Evolutionary conservation across 1,140 invertebrate species (phyloP).

Genomic region (Phymastichus coffea): DNA sequence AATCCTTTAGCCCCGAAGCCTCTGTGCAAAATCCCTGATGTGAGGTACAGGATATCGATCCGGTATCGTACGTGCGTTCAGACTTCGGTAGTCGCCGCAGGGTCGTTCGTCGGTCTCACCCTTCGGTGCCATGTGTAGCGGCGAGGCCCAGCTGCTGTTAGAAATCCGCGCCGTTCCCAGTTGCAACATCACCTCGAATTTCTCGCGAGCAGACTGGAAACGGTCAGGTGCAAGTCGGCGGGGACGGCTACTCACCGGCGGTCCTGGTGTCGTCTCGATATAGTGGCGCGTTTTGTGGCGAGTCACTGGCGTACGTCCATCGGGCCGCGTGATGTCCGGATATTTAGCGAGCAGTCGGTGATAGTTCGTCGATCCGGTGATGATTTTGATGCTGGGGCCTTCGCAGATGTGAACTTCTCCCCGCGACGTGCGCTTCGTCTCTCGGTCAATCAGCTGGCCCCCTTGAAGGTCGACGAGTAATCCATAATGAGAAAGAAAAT

Average conservation of each 20-base stretch:
- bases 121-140: too few relatives aligned
- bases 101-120: too few relatives aligned
- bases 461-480: conserved; percentile 22
- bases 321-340: conserved; percentile 10
- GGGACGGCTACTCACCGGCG: neutral
- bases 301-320: neutral
- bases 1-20: too few relatives aligned
- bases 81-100: too few relatives aligned
- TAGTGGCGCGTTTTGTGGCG: neutral
- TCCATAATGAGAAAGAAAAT: conserved; percentile 23
- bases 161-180: too few relatives aligned
- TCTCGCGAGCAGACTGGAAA: too few relatives aligned
- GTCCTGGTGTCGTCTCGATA: conserved; percentile 9
- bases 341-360: conserved; percentile 2
- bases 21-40: too few relatives aligned
- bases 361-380: conserved; percentile 2
- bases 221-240: conserved; percentile 7
- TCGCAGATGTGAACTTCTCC: neutral
- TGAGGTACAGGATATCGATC: too few relatives aligned
- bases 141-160: too few relatives aligned
- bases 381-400: neutral
- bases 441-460: conserved; percentile 3
- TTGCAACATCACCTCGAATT: too few relatives aligned
- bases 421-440: neutral
- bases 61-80: too few relatives aligned